Percentiles rank a stretch among this genome's conserved stretches.
Conservation (phyloP, 2,888 invertebrate genomes). For the Nephrotoma appendiculata region DNA sequence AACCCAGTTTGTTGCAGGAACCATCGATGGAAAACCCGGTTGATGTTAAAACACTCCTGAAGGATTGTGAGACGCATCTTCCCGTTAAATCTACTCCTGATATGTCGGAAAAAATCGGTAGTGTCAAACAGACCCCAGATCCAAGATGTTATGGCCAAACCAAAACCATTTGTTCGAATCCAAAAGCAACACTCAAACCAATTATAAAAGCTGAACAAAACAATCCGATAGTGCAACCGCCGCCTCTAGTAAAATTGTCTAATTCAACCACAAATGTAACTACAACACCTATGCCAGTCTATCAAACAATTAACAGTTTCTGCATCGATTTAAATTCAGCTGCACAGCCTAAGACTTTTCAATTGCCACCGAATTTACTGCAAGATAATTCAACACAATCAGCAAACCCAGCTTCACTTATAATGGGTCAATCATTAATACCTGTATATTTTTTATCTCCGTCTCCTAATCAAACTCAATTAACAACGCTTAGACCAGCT, state of each 20-base stretch:
- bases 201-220: no score
- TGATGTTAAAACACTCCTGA: no score
- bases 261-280: conserved; percentile 7
- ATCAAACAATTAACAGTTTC: conserved; percentile 31
- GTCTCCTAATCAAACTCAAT: neutral
- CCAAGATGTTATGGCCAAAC: no score
- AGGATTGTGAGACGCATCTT: no score
- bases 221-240: conserved; percentile 7
- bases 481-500: neutral
- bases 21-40: no score
- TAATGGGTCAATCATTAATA: neutral
- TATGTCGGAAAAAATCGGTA: no score
- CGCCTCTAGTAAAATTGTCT: conserved; percentile 10
- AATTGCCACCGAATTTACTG: conserved; percentile 26
- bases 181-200: no score
- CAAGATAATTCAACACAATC: conserved; percentile 31
- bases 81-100: no score
- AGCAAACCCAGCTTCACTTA: conserved; percentile 17
- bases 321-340: conserved; percentile 33
- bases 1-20: no score
- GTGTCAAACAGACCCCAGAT: no score
- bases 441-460: no score
- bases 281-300: conserved; percentile 21
- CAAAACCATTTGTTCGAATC: no score
- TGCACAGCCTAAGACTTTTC: conserved; percentile 30